phyloP scores from a whole-genome alignment of 2,113 vertebrate species.

The Taurulus bubalis region DNA sequence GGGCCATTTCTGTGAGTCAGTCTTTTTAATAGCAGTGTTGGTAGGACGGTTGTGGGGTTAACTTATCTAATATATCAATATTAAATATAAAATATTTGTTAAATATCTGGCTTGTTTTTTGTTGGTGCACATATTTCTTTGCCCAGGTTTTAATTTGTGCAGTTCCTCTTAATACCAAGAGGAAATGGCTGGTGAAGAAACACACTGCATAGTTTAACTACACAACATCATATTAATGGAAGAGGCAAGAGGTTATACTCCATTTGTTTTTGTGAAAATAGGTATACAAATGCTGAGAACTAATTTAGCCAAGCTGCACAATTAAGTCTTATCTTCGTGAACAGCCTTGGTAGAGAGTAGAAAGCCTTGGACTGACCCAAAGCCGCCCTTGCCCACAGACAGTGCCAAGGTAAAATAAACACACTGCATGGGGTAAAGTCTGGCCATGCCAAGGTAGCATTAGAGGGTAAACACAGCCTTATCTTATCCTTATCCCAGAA shows the following conservation, averaged over 20 bases:
- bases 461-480: conserved; percentile 73
- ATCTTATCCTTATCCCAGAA: conserved; percentile 73
- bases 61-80: conserved; percentile 2
- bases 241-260: neutral
- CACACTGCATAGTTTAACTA: neutral
- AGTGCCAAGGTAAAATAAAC: conserved; percentile 71
- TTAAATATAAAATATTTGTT: neutral
- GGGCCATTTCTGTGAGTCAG: neutral
- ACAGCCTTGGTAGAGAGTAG: conserved; percentile 43
- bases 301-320: conserved; percentile 27
- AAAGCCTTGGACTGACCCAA: conserved; percentile 61
- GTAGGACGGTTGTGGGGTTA: neutral
- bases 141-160: neutral
- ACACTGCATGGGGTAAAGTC: conserved; percentile 58
- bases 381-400: conserved; percentile 48
- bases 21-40: conserved; percentile 7
- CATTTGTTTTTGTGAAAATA: neutral
- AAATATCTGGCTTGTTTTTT: neutral
- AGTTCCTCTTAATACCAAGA: neutral
- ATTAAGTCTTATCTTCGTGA: conserved; percentile 56
- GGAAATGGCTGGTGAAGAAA: neutral
- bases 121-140: neutral
- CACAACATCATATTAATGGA: neutral
- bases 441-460: conserved; percentile 62
- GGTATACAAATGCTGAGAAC: conserved; percentile 22